Evolutionary conservation across 1,140 invertebrate genomes (phyloP), one percentile per base, ranked within the genome.

Genomic region (Lepidotrigona ventralis): DNA sequence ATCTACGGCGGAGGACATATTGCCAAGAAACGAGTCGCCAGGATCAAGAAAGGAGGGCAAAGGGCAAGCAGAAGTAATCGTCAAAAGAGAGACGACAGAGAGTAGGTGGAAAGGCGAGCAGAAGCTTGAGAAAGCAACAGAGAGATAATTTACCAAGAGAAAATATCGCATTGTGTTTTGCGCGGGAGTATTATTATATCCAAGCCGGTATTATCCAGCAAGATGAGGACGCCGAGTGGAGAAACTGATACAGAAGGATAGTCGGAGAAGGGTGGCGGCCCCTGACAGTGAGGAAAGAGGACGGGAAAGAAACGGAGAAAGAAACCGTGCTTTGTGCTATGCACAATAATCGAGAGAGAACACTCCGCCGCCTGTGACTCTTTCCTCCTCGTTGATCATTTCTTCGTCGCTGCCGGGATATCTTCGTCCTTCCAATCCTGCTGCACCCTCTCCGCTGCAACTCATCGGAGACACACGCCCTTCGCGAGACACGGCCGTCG

Each of bases 121-220:
- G 76, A 89, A 84, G 78, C 85, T 78, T 23, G 71, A 77, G 64
- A 86, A 70, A 69, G 71, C 77, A 84, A 70, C 73, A 77, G n/a
- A 81, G 72, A 82, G 84, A 90, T 90, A 90, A 90, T 89, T 90
- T 90, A 83, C 66, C 86, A 90, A 85, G 83, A 88, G 76, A 90
- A 90, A 90, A 85, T 88, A 89, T 89, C 75, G 83, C 75, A 89
- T 89, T 90, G 88, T 86, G 78, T 66, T 54, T 88, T 89, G 80
- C 79, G 76, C 86, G 82, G 81, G 75, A 69, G 88, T 85, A 87
- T 89, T 89, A 91, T 91, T 92, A 89, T 91, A 87, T 90, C 81
- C 88, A 70, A 85, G 85, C 70, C 75, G 88, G 84, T 77, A 90
- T 90, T 91, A 88, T 86, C 72, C 86, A 78, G 70, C 64, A 79